Base-by-base conservation (phyloP, 2,888 invertebrate genomes). In the Calliopum simillimum region DNA sequence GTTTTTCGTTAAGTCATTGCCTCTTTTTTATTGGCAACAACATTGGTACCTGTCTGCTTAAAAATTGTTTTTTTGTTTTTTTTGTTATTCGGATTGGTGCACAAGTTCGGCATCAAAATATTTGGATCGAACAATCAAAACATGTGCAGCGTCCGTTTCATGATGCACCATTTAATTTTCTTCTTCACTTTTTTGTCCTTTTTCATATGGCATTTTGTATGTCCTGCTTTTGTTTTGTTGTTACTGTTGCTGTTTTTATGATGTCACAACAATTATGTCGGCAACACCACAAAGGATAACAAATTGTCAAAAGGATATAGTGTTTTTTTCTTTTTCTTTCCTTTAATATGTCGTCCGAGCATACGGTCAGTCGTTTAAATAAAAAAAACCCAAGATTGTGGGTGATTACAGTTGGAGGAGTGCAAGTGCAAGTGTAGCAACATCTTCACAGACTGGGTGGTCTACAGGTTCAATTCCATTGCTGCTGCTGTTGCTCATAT, bases 301-400 rank as follows among this genome's bases (percentile, higher is more conserved):
- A 68, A 68, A 68, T 68, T 68, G 68, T 46, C 49, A 19, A 14
- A 58, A 19, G 67, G 49, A 59, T 59, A 41, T 21, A 44, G 21
- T 67, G 56, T 49, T 58, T 44, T 44, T 19, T n/a, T 58, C 19
- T 58, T 43, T 23, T 16, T 53, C n/a, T 14, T 58, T 65, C 41
- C 55, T 51, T 47, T 19, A n/a, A 51, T 51, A 76, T 69, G 76
- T 75, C 73, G 72, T 71, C 33, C 33, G 33, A 33, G 33, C 33
- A 33, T 33, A 33, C 5, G 33, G 33, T 33, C 33, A 33, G 33
- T 33, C 33, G 33, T 33, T 33, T 33, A 33, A 8, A 33, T 1
- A 33, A n/a, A n/a, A n/a, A n/a, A n/a, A 74, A 73, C 74, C 74
- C 74, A 23, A 65, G 76, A 76, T 76, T 76, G 76, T 76, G 75